phyloP scores from a whole-genome alignment of 2,797 vertebrate species.

The Chelon labrosus region DNA sequence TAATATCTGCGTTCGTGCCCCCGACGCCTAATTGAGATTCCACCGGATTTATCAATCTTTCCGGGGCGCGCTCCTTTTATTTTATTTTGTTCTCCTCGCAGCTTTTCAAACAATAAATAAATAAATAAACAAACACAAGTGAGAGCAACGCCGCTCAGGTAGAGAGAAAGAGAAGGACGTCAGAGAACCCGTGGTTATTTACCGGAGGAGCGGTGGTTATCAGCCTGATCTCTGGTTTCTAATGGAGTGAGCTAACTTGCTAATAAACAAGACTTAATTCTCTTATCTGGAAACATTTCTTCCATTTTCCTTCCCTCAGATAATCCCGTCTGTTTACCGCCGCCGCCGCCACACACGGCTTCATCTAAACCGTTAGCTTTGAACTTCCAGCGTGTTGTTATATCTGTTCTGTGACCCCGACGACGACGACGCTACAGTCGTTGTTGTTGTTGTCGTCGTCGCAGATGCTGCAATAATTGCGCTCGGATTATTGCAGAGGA shows the following conservation, averaged over 20 bases:
- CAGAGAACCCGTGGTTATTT: conserved; percentile 85
- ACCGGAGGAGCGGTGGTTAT: conserved; percentile 79
- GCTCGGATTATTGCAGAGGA: conserved; percentile 72
- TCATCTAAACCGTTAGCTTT: conserved; percentile 75
- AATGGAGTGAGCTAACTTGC: conserved; percentile 86
- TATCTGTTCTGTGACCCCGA: conserved; percentile 74
- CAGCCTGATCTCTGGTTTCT: conserved; percentile 86
- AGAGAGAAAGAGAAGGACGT: not conserved
- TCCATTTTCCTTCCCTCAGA: conserved; percentile 76
- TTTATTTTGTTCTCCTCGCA: too few relatives aligned
- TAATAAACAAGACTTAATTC: conserved; percentile 93
- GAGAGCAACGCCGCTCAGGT: too few relatives aligned
- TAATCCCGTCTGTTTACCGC: conserved; percentile 86
- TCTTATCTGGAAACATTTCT: conserved; percentile 85
- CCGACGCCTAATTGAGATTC: conserved; percentile 99
- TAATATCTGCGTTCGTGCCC: conserved; percentile 97
- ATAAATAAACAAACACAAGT: too few relatives aligned
- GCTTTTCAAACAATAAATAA: too few relatives aligned
- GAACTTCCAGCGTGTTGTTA: conserved; percentile 68
- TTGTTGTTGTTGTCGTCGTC: conserved; percentile 64
- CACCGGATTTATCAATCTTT: conserved; percentile 99
- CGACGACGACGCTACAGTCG: conserved; percentile 54
- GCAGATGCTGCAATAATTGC: conserved; percentile 78
- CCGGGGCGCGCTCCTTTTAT: not conserved
- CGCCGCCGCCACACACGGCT: conserved; percentile 22